Conservation (phyloP, 2,113 vertebrate species). For the Cebus imitator region DNA sequence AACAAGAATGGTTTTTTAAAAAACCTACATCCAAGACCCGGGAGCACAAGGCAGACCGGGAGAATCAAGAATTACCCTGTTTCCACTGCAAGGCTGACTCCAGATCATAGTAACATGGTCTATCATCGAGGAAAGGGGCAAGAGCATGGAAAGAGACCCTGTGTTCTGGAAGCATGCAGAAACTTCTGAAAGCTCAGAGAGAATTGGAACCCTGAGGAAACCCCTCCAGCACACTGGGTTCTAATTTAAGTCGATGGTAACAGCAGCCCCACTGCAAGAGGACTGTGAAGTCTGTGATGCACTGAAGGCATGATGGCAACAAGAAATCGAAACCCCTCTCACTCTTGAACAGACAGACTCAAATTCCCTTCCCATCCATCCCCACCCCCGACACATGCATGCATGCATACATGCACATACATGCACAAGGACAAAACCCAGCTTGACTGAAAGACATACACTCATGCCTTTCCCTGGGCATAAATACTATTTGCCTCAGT, state of each 20-base stretch:
- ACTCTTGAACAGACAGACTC: neutral
- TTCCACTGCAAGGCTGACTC: neutral
- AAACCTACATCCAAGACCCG: neutral
- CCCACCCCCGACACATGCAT: neutral
- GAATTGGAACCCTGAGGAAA: neutral
- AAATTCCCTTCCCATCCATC: neutral
- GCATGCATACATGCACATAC: neutral
- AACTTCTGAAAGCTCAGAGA: neutral
- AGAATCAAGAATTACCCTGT: neutral
- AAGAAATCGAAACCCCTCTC: neutral
- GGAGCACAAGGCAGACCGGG: neutral
- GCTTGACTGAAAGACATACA: neutral
- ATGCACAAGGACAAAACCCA: neutral
- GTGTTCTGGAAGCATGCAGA: rapidly evolving
- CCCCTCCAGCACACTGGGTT: neutral
- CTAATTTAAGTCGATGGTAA: neutral
- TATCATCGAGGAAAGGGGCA: neutral
- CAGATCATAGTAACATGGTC: rapidly evolving
- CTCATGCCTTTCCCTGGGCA: neutral
- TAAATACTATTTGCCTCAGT: neutral
- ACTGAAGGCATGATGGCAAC: neutral
- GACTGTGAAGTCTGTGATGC: neutral
- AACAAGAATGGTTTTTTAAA: neutral
- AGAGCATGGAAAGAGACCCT: neutral
- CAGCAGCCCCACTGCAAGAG: neutral